Evolutionary conservation across 2,113 vertebrate genomes (phyloP).

Genomic region (Hystrix brachyura): DNA sequence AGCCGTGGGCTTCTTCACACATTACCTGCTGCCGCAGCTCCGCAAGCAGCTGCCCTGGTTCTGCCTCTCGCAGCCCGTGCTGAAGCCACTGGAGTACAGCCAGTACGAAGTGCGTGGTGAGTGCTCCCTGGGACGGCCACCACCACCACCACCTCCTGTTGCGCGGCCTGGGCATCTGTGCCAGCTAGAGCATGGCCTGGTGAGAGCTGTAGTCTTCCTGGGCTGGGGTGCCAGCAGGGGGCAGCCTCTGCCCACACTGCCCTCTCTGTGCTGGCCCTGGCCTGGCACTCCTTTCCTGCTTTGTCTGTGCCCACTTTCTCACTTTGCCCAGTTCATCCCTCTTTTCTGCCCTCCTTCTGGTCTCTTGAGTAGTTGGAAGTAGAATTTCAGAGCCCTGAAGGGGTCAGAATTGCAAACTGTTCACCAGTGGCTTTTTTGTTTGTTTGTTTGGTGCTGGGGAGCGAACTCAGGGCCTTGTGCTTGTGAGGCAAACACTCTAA

Average conservation of each 20-base stretch:
- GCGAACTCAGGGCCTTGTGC: no score
- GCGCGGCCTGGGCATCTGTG: no score
- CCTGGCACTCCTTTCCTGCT: not conserved
- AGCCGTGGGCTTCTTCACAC: slow-evolving; percentile 93
- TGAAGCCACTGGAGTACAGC: slow-evolving; percentile 94
- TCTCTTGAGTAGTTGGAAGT: not conserved
- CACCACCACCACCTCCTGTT: fast-evolving
- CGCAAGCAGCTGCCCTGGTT: slow-evolving; percentile 97
- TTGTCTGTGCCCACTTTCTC: not conserved
- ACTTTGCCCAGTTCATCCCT: not conserved
- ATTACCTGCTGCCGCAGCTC: slow-evolving; percentile 95
- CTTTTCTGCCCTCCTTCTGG: not conserved
- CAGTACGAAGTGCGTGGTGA: slow-evolving; percentile 96
- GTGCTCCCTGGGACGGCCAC: not conserved
- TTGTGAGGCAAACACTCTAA: no score
- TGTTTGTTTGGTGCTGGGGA: not conserved
- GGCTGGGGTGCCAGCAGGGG: slow-evolving; percentile 30
- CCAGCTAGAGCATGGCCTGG: not conserved
- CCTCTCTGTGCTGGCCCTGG: fast-evolving
- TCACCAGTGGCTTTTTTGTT: not conserved
- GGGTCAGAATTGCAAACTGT: not conserved
- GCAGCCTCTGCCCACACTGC: not conserved
- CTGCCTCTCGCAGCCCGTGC: slow-evolving; percentile 94
- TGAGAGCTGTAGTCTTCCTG: not conserved
- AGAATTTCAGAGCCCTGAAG: not conserved